phyloP scores from a whole-genome alignment of 2,797 vertebrate genomes.

The Syncerus caffer region DNA sequence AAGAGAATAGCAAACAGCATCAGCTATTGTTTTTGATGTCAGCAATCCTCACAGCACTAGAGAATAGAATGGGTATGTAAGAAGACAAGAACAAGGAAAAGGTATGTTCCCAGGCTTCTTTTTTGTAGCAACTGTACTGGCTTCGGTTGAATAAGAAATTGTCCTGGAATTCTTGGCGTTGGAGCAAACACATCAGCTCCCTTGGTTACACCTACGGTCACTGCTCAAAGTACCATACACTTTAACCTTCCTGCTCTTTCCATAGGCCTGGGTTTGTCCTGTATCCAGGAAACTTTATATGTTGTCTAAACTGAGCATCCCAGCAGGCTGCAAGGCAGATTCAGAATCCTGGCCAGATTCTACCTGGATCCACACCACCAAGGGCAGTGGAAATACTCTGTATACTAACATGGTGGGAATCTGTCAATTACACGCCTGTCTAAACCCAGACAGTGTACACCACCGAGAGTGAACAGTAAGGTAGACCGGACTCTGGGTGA shows the following conservation, averaged over 20 bases:
- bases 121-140: slow-evolving; percentile 56
- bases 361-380: slow-evolving; percentile 68
- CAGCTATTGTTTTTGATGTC: background rate
- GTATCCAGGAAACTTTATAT: slow-evolving; percentile 80
- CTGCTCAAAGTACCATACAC: slow-evolving; percentile 71
- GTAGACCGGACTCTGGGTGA: background rate
- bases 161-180: slow-evolving; percentile 75
- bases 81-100: background rate
- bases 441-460: background rate
- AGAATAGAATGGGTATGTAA: background rate
- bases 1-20: background rate
- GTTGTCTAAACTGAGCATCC: slow-evolving; percentile 76
- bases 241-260: slow-evolving; percentile 82
- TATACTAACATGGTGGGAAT: background rate
- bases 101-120: slow-evolving; percentile 43
- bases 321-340: slow-evolving; percentile 57
- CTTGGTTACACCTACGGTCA: slow-evolving; percentile 81
- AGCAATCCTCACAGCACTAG: background rate
- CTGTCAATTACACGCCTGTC: background rate
- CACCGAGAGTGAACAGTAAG: background rate
- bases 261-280: slow-evolving; percentile 52
- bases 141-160: slow-evolving; percentile 76
- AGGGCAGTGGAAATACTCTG: background rate
- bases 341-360: slow-evolving; percentile 64
- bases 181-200: slow-evolving; percentile 78